Percentiles rank a stretch among this genome's conserved stretches.
Evolutionary conservation across 2,113 vertebrate genomes (phyloP).

Genomic region (Petroica traversi): DNA sequence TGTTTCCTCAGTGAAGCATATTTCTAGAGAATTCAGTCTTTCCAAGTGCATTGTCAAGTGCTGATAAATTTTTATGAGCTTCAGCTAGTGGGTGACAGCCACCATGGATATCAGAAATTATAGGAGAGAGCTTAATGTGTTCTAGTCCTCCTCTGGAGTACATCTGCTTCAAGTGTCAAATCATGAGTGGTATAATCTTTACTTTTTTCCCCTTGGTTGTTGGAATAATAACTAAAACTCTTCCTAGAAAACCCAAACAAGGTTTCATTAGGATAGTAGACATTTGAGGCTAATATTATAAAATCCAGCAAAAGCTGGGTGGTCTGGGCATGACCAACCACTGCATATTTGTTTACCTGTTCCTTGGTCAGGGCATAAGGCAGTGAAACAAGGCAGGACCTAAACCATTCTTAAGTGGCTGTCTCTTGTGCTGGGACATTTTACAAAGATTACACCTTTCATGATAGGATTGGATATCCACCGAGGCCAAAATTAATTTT

Average conservation of each 20-base stretch:
- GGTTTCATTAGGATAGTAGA: background rate
- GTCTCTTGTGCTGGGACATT: background rate
- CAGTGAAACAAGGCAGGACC: background rate
- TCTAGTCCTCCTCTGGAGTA: constrained; percentile 42
- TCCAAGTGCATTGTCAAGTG: constrained; percentile 67
- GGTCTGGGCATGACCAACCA: background rate
- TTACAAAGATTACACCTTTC: background rate
- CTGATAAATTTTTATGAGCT: constrained; percentile 72
- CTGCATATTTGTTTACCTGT: background rate
- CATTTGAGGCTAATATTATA: background rate
- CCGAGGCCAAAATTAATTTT: background rate
- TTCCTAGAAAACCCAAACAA: constrained; percentile 38
- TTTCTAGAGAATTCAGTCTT: constrained; percentile 74
- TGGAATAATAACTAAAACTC: constrained; percentile 13
- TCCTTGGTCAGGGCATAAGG: background rate
- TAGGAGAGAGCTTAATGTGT: constrained; percentile 53
- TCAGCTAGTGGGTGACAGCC: constrained; percentile 65
- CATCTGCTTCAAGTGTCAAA: constrained; percentile 58
- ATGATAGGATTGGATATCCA: background rate
- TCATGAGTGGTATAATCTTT: constrained; percentile 41
- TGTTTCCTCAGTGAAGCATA: constrained; percentile 72
- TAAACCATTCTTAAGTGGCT: background rate
- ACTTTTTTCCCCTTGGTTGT: background rate
- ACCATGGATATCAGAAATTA: constrained; percentile 60
- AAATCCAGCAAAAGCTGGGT: background rate